Conservation (phyloP, 2,888 invertebrate genomes). For the Anaspis maculata region DNA sequence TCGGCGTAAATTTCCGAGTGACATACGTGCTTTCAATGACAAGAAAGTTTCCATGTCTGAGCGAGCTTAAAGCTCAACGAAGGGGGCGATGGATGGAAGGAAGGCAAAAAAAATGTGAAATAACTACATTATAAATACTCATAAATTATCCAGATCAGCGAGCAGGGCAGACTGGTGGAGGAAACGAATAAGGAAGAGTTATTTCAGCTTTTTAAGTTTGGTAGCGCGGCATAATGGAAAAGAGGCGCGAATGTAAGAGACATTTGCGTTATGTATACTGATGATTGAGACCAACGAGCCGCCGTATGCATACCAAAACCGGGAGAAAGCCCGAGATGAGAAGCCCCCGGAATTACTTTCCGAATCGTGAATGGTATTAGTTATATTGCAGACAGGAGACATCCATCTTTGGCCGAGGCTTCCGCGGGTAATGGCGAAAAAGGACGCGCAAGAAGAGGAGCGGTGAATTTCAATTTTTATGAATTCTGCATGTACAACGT, state of each 20-base stretch:
- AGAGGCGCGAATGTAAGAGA: slow-evolving; percentile 35
- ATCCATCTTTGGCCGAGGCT: slow-evolving; percentile 15
- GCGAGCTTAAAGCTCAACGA: too few relatives aligned
- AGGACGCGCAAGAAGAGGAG: too few relatives aligned
- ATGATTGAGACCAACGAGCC: slow-evolving; percentile 31
- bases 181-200: slow-evolving; percentile 33
- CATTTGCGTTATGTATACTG: slow-evolving; percentile 37
- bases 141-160: slow-evolving; percentile 34
- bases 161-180: slow-evolving; percentile 17
- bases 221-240: slow-evolving; percentile 31
- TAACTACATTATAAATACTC: slow-evolving; percentile 32
- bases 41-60: too few relatives aligned
- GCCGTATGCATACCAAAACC: slow-evolving; percentile 29
- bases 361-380: slow-evolving; percentile 21
- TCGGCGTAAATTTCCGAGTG: too few relatives aligned
- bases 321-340: neutral
- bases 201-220: slow-evolving; percentile 35
- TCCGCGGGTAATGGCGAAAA: too few relatives aligned
- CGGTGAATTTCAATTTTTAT: too few relatives aligned
- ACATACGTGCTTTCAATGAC: too few relatives aligned
- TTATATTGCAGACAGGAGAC: slow-evolving; percentile 19
- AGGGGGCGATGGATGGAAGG: too few relatives aligned
- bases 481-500: too few relatives aligned
- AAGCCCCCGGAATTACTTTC: slow-evolving; percentile 16
- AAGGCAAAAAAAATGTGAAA: slow-evolving; percentile 16